Percentiles rank a stretch among this genome's conserved stretches.
These are phyloP conservation scores for Pocillopora grandis DNA, from an alignment of 92 coral and sea anemone species.

Conservation along the genomic window DNA sequence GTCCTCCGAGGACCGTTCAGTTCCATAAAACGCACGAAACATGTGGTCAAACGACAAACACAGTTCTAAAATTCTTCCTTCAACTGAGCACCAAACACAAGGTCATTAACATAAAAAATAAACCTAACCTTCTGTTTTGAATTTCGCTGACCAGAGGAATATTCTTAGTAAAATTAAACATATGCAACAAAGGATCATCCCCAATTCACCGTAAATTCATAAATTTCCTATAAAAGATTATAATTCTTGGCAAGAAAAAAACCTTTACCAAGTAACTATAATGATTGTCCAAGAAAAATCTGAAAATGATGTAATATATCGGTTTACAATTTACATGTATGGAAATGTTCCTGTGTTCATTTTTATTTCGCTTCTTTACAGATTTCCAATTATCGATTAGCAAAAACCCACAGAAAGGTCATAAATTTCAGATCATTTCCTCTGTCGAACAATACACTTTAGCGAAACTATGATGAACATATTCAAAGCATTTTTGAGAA, in stretches of 20 bases:
- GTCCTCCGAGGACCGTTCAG: neutral
- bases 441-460: neutral
- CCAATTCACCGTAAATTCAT: neutral
- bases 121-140: constrained; percentile 19
- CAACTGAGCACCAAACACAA: constrained; percentile 6
- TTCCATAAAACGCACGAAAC: neutral
- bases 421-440: neutral
- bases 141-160: constrained; percentile 14
- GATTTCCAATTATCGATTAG: neutral
- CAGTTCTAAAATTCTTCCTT: neutral
- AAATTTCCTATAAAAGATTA: neutral
- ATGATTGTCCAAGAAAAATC: neutral
- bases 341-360: neutral
- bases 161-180: neutral
- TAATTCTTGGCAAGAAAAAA: neutral
- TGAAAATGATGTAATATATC: neutral
- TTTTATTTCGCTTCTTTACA: neutral
- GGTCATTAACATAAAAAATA: constrained; percentile 33
- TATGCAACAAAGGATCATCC: neutral
- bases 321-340: constrained; percentile 9
- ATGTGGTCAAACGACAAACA: neutral
- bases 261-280: neutral
- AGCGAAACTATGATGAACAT: constrained; percentile 2
- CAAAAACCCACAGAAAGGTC: neutral
- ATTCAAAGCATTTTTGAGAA: neutral